A percentile compares a stretch with the other conserved stretches of the same genome.
These are phyloP conservation scores for Botia kubotai DNA, from an alignment of 2,797 vertebrate species.

Conservation along the genomic window DNA sequence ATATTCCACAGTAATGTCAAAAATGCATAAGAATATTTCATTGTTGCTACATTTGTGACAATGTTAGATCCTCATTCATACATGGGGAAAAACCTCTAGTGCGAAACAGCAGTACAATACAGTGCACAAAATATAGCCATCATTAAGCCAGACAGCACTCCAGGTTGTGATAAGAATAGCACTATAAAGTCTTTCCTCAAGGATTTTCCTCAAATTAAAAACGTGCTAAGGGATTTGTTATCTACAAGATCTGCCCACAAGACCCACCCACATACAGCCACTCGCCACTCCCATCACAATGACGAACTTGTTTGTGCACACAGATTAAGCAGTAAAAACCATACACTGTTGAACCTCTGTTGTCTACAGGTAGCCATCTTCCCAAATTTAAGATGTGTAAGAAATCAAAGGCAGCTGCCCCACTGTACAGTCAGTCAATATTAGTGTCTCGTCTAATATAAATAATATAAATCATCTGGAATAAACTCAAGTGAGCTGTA, in stretches of 20 bases:
- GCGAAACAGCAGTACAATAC: conserved; percentile 1
- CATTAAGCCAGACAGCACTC: conserved; percentile 45
- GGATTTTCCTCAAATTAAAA: conserved; percentile 62
- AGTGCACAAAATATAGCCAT: conserved; percentile 38
- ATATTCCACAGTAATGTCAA: conserved; percentile 8
- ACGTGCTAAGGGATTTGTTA: conserved; percentile 64
- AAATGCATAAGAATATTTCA: not conserved
- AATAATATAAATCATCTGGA: not conserved
- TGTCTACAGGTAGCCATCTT: conserved; percentile 42
- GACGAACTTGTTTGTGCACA: not conserved
- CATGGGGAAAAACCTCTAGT: not conserved
- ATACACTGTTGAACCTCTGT: conserved; percentile 45
- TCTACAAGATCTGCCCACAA: conserved; percentile 48
- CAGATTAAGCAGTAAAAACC: conserved; percentile 38
- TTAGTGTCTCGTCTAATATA: not conserved
- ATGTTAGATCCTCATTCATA: not conserved
- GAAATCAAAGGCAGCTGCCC: not conserved
- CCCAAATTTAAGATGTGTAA: conserved; percentile 25
- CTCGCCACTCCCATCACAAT: not conserved
- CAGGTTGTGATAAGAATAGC: conserved; percentile 52
- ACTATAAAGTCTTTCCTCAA: conserved; percentile 64
- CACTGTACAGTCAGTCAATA: not conserved
- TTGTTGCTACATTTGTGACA: not conserved
- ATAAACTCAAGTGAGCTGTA: not conserved
- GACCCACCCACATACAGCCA: not conserved